Conservation (phyloP, 2,888 invertebrate species). For the Mythimna impura region DNA sequence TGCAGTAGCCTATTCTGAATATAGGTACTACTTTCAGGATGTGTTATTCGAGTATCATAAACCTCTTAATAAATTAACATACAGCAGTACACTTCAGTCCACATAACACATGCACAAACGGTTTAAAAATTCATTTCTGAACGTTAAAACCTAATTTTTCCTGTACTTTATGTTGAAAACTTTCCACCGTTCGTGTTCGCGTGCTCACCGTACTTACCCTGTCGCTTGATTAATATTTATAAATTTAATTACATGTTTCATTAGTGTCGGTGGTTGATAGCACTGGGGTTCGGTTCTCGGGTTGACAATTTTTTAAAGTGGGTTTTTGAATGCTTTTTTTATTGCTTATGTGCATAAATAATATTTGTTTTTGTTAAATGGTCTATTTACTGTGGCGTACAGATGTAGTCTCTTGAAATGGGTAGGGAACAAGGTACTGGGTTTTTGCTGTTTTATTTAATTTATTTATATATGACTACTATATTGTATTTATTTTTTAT, state of each 20-base stretch:
- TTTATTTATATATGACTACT: too few relatives aligned
- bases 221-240: conserved; percentile 83
- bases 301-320: conserved; percentile 41
- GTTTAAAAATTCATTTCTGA: conserved; percentile 29
- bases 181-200: conserved; percentile 70
- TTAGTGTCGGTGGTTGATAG: conserved; percentile 60
- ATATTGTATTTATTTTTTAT: too few relatives aligned
- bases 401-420: not conserved
- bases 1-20: too few relatives aligned
- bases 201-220: conserved; percentile 69
- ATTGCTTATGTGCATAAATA: not conserved
- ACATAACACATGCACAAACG: conserved; percentile 30
- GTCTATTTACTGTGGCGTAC: not conserved
- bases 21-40: too few relatives aligned
- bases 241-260: conserved; percentile 82
- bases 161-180: conserved; percentile 56
- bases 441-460: not conserved
- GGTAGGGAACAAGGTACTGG: not conserved
- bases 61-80: conserved; percentile 8
- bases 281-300: conserved; percentile 44
- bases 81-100: not conserved
- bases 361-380: not conserved
- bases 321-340: conserved; percentile 13
- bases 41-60: conserved; percentile 1
- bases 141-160: conserved; percentile 51